Percentiles rank a stretch among this genome's conserved stretches.
Evolutionary conservation across 2,113 vertebrate species (phyloP).

Genomic region (Scopus umbretta): DNA sequence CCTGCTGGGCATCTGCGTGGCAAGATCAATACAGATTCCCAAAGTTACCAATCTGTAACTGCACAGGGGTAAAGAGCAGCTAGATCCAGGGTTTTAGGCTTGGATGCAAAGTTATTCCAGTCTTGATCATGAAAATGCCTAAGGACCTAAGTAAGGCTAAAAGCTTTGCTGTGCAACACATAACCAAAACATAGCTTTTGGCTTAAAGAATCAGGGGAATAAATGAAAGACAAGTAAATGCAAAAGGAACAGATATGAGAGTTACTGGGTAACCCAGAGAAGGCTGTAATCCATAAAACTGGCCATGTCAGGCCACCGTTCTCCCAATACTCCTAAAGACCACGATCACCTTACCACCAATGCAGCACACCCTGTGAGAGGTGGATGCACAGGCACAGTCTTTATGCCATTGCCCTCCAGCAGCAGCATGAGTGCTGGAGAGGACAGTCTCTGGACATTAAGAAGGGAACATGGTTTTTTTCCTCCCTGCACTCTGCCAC

Average conservation of each 20-base stretch:
- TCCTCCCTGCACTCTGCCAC: background rate
- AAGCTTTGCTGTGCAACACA: background rate
- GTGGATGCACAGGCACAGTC: background rate
- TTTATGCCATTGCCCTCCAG: background rate
- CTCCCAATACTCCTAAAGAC: background rate
- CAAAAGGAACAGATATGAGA: background rate
- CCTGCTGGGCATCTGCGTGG: background rate
- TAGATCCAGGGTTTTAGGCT: background rate
- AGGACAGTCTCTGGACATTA: background rate
- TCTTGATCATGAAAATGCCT: background rate
- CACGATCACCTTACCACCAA: background rate
- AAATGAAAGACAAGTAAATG: background rate
- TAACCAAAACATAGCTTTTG: background rate
- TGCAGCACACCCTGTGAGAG: background rate
- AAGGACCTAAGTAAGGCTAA: background rate
- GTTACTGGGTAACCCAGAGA: background rate
- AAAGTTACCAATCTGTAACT: background rate
- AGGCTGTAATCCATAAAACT: background rate
- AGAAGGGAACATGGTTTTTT: background rate
- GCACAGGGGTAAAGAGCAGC: background rate
- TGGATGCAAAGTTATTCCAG: background rate
- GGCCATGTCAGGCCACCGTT: background rate
- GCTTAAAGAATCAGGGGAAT: background rate
- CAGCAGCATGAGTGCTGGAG: background rate
- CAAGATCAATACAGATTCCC: background rate